phyloP scores from a whole-genome alignment of 2,113 vertebrate genomes.

The Dasyurus viverrinus region DNA sequence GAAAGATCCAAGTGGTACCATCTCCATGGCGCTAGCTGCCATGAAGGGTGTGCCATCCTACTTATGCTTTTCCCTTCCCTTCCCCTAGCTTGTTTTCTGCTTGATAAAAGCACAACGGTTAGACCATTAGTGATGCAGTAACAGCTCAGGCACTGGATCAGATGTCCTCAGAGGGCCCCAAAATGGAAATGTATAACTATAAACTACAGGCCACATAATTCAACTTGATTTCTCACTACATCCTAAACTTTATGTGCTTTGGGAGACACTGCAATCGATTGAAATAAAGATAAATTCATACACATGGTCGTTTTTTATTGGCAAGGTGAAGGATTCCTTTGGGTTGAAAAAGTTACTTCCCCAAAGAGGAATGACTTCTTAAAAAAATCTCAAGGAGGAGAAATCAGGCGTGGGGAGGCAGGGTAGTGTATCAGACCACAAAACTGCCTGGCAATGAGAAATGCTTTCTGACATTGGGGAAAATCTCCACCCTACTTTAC shows the following conservation, averaged over 20 bases:
- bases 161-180: conserved; percentile 58
- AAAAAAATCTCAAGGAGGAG: not conserved
- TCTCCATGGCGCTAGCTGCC: not conserved
- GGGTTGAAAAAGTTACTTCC: conserved; percentile 63
- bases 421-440: not conserved
- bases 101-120: conserved; percentile 34
- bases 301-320: not conserved
- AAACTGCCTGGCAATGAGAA: not conserved
- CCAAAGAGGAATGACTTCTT: conserved; percentile 11
- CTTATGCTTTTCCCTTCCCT: not conserved
- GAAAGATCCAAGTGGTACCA: not conserved
- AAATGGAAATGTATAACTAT: not conserved
- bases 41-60: accelerated
- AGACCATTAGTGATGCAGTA: not conserved
- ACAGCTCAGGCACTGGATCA: conserved; percentile 59
- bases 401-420: not conserved
- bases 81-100: not conserved
- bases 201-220: conserved; percentile 69
- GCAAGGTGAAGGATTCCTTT: conserved; percentile 41
- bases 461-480: not conserved
- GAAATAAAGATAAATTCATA: conserved; percentile 60
- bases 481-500: not conserved
- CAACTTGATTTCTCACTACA: conserved; percentile 57
- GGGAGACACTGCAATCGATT: conserved; percentile 29
- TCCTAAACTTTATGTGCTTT: conserved; percentile 59